Evolutionary conservation across 1,140 invertebrate genomes (phyloP).

Genomic region (Drosophila chauvacae): DNA sequence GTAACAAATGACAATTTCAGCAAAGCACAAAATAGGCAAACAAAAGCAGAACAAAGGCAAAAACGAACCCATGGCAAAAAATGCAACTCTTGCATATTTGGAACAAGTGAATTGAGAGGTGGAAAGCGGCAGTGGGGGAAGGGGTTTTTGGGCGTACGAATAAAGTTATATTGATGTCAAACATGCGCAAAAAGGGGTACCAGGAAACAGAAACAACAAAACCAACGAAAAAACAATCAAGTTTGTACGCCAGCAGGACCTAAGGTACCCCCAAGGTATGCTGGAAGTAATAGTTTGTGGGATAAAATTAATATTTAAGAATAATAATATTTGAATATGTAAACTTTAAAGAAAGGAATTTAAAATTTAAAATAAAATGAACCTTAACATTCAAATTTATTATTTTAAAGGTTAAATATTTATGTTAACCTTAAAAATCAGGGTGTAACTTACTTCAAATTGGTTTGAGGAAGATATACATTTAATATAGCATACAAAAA

Average conservation of each 20-base stretch:
- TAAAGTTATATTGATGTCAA: constrained; percentile 78
- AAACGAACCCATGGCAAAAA: constrained; percentile 25
- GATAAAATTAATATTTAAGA: neutral
- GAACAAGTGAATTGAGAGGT: constrained; percentile 66
- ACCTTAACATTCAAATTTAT: too few species aligned
- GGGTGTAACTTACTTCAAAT: too few species aligned
- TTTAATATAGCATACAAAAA: too few species aligned
- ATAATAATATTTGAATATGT: too few species aligned
- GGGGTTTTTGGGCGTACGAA: constrained; percentile 34
- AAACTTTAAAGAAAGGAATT: too few species aligned
- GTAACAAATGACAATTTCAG: constrained; percentile 70
- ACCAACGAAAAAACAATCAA: constrained; percentile 30
- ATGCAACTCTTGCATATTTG: constrained; percentile 66
- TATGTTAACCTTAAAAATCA: too few species aligned
- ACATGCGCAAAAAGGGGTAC: constrained; percentile 63
- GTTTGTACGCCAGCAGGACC: constrained; percentile 1
- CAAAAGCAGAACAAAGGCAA: constrained; percentile 34
- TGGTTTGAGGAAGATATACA: too few species aligned
- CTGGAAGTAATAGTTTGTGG: neutral
- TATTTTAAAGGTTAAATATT: too few species aligned
- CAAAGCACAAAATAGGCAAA: constrained; percentile 61
- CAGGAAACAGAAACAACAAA: constrained; percentile 23
- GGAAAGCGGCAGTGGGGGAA: constrained; percentile 3
- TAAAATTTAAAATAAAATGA: too few species aligned
- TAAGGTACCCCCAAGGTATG: constrained; percentile 8